Evolutionary conservation across 2,888 invertebrate genomes (phyloP).

Genomic region (Heliconius aoede): DNA sequence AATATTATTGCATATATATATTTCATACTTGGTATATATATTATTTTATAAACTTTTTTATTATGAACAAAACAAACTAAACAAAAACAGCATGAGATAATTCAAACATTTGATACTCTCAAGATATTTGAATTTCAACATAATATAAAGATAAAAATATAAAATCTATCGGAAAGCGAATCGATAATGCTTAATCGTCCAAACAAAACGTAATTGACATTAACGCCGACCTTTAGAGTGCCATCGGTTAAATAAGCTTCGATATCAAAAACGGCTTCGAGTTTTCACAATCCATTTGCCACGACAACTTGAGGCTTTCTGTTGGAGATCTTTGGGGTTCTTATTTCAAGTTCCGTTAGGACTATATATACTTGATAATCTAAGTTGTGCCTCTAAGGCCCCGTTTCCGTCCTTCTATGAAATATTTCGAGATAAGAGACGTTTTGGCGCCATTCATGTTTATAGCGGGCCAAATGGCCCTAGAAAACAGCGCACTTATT

Average conservation of each 20-base stretch:
- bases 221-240: constrained; percentile 43
- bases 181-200: neutral
- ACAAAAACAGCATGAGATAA: neutral
- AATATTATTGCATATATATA: no score
- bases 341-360: constrained; percentile 81
- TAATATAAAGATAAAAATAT: neutral
- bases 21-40: no score
- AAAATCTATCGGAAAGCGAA: neutral
- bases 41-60: no score
- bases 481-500: constrained; percentile 81
- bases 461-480: constrained; percentile 81
- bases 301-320: constrained; percentile 76
- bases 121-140: neutral
- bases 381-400: constrained; percentile 71
- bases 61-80: no score
- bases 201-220: constrained; percentile 36
- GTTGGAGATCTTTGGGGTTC: constrained; percentile 74
- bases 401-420: constrained; percentile 80
- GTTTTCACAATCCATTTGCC: constrained; percentile 82
- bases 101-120: neutral
- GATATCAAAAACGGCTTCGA: constrained; percentile 77
- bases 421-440: constrained; percentile 82
- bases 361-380: constrained; percentile 80
- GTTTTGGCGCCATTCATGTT: constrained; percentile 83
- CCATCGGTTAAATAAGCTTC: constrained; percentile 76